Percentiles rank a stretch among this genome's conserved stretches.
Evolutionary conservation across 92 coral and sea anemone genomes (phyloP).

Genomic region (Meandrina meandrites): DNA sequence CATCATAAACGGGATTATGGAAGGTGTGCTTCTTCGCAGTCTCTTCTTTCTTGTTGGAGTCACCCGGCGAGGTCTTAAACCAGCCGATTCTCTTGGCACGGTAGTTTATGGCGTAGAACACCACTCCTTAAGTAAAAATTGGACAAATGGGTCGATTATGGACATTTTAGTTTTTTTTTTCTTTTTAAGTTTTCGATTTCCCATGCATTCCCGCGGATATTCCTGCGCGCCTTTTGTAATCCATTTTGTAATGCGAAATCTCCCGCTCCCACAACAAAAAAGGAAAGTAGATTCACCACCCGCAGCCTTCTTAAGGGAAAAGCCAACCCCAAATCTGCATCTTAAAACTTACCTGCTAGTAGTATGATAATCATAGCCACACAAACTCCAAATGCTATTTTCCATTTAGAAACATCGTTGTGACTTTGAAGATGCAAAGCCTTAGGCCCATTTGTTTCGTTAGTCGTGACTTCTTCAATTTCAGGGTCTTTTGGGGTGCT

Average conservation of each 20-base stretch:
- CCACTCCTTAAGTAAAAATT: not conserved
- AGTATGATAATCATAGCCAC: conserved; percentile 8
- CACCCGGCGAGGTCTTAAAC: not conserved
- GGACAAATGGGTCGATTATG: not conserved
- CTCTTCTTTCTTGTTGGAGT: not conserved
- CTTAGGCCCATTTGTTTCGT: not conserved
- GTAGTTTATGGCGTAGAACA: conserved; percentile 9
- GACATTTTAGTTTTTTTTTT: not conserved
- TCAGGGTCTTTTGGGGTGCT: not conserved
- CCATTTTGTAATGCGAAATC: no score
- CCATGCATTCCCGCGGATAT: not conserved
- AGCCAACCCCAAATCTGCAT: no score
- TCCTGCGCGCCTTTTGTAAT: no score
- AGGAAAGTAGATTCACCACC: no score
- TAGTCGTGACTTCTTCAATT: not conserved
- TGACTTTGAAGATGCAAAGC: not conserved
- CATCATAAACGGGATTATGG: no score
- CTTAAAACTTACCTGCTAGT: conserved; percentile 1
- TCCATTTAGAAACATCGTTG: conserved; percentile 6
- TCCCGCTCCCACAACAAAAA: no score
- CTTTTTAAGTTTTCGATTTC: not conserved
- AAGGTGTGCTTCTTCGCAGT: no score
- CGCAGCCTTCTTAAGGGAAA: no score
- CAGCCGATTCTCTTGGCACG: not conserved
- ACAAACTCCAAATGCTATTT: conserved; percentile 17